Conservation (phyloP, 2,888 invertebrate species). For the Steromphala cineraria region DNA sequence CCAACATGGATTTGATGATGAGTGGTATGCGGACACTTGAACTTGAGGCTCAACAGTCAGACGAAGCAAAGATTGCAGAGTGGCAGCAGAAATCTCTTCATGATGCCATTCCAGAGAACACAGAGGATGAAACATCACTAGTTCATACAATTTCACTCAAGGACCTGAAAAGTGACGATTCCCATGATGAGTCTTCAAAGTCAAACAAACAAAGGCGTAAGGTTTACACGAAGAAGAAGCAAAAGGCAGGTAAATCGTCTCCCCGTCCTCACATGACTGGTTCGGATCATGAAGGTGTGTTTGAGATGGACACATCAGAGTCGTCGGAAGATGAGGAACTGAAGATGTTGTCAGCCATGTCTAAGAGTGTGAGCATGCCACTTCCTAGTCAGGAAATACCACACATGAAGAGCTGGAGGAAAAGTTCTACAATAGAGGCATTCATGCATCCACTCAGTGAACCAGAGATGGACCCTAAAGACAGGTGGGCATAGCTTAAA, state of each 20-base stretch:
- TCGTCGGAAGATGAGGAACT: conserved; percentile 66
- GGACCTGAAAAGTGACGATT: conserved; percentile 40
- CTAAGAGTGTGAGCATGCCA: conserved; percentile 39
- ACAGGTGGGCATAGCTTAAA: too few relatives aligned
- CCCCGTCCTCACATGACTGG: conserved; percentile 40
- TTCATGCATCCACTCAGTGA: conserved; percentile 92
- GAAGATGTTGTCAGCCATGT: conserved; percentile 36
- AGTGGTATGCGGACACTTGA: conserved; percentile 62
- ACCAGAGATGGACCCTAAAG: conserved; percentile 85
- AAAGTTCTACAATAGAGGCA: conserved; percentile 43
- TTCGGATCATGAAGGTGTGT: conserved; percentile 60
- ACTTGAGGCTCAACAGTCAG: conserved; percentile 21
- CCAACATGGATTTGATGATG: conserved; percentile 61
- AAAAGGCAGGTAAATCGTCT: conserved; percentile 25
- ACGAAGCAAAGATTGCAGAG: background rate
- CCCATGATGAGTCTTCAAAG: conserved; percentile 33
- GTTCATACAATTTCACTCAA: conserved; percentile 15
- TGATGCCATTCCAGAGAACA: background rate
- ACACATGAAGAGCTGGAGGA: conserved; percentile 39
- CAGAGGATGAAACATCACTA: background rate
- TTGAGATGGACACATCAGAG: conserved; percentile 64
- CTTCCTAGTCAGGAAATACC: conserved; percentile 22
- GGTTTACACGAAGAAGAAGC: conserved; percentile 47
- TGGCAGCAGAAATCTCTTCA: background rate
- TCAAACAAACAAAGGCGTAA: conserved; percentile 40